These are phyloP conservation scores for Sigmodon hispidus DNA, from an alignment of 2,113 vertebrate species.

Conservation along the genomic window DNA sequence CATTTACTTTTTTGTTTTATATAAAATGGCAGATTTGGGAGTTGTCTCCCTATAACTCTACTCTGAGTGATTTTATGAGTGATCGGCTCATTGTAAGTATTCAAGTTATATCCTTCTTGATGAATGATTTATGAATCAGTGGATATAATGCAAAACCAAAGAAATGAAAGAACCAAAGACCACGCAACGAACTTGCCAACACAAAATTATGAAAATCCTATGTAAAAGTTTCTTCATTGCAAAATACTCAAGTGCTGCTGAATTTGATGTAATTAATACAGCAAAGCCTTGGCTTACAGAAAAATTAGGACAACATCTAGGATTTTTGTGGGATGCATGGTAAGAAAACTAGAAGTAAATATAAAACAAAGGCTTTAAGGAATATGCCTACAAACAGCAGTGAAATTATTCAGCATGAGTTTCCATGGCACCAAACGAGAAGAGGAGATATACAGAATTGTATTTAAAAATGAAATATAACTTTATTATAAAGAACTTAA, in stretches of 20 bases:
- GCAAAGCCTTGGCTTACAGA: neutral
- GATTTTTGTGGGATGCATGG: neutral
- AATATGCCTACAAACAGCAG: neutral
- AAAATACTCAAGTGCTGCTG: neutral
- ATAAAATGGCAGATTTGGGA: neutral
- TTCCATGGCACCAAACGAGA: neutral
- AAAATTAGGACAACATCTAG: neutral
- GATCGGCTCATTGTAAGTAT: neutral
- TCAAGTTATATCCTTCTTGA: neutral
- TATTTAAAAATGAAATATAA: neutral
- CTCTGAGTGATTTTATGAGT: neutral
- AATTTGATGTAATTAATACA: neutral
- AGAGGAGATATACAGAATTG: neutral
- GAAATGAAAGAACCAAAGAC: neutral
- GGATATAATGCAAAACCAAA: neutral
- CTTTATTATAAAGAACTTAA: neutral
- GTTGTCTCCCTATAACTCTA: neutral
- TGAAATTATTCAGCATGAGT: neutral
- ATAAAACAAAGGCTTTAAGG: neutral
- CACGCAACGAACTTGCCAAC: neutral
- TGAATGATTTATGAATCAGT: neutral
- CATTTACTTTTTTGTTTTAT: neutral
- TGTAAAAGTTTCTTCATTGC: neutral
- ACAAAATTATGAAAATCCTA: neutral
- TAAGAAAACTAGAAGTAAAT: neutral